A percentile compares a stretch with the other conserved stretches of the same genome.
These are phyloP conservation scores for Physocephala rufipes DNA, from an alignment of 2,888 invertebrate genomes.

Conservation along the genomic window DNA sequence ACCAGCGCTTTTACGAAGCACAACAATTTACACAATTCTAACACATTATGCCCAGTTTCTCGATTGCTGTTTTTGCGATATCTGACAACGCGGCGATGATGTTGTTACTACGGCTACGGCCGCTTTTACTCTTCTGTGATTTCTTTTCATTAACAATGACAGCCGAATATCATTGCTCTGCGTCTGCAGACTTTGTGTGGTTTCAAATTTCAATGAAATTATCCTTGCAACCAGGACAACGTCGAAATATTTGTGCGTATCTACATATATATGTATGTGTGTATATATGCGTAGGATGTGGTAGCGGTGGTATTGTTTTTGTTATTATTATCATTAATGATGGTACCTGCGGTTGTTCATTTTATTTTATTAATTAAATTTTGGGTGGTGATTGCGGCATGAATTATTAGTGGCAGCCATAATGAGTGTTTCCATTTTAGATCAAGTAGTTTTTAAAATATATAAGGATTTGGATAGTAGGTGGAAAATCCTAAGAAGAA, in stretches of 20 bases:
- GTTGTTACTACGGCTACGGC: neutral
- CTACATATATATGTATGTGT: neutral
- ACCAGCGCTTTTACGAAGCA: conserved; percentile 40
- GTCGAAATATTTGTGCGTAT: neutral
- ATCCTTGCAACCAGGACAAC: conserved; percentile 52
- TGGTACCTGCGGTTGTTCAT: neutral
- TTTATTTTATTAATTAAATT: neutral
- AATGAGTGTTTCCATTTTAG: too few species aligned
- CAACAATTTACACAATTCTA: conserved; percentile 19
- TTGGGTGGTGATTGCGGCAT: too few species aligned
- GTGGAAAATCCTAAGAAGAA: too few species aligned
- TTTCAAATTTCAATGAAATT: conserved; percentile 62
- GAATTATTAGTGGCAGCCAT: too few species aligned
- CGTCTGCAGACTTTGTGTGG: conserved; percentile 46
- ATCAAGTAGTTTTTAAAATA: too few species aligned
- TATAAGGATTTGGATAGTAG: too few species aligned
- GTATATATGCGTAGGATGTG: neutral
- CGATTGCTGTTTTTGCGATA: conserved; percentile 40
- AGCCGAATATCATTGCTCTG: conserved; percentile 22
- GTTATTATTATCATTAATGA: conserved; percentile 3
- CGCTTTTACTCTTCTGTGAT: neutral
- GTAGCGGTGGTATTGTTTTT: neutral
- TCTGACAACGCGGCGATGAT: conserved; percentile 1
- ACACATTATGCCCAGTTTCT: conserved; percentile 45
- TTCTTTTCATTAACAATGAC: conserved; percentile 19